phyloP scores from a whole-genome alignment of 2,888 invertebrate genomes.

The Meliscaeva auricollis region DNA sequence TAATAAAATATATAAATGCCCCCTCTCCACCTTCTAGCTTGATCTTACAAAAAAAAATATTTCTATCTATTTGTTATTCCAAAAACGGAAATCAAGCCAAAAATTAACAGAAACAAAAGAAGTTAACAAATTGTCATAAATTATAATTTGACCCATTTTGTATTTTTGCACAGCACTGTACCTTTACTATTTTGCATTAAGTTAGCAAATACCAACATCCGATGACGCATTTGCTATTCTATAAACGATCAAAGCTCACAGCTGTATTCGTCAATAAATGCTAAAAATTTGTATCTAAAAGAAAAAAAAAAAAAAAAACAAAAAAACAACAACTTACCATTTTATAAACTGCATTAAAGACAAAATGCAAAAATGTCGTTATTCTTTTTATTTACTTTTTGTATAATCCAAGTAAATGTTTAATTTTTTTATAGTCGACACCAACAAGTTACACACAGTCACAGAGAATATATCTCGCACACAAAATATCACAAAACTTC shows the following conservation, averaged over 20 bases:
- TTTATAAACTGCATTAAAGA: conserved; percentile 62
- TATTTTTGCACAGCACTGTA: conserved; percentile 12
- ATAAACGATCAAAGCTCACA: conserved; percentile 9
- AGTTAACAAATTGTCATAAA: neutral
- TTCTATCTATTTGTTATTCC: no score
- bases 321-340: conserved; percentile 54
- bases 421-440: conserved; percentile 55
- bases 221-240: conserved; percentile 53
- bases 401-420: conserved; percentile 61
- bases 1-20: no score
- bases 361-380: conserved; percentile 46
- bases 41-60: no score
- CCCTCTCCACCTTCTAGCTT: no score
- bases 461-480: conserved; percentile 46
- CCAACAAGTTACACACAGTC: conserved; percentile 68
- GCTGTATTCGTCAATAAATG: conserved; percentile 22
- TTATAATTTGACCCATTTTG: neutral
- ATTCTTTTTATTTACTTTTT: conserved; percentile 43
- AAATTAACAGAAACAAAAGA: neutral
- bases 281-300: neutral
- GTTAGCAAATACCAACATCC: conserved; percentile 37
- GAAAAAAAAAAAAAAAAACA: conserved; percentile 3
- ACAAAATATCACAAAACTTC: conserved; percentile 69
- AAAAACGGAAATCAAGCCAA: neutral
- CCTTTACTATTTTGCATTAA: conserved; percentile 21